phyloP scores from a whole-genome alignment of 1,140 invertebrate species.

The Drosophila azteca region DNA sequence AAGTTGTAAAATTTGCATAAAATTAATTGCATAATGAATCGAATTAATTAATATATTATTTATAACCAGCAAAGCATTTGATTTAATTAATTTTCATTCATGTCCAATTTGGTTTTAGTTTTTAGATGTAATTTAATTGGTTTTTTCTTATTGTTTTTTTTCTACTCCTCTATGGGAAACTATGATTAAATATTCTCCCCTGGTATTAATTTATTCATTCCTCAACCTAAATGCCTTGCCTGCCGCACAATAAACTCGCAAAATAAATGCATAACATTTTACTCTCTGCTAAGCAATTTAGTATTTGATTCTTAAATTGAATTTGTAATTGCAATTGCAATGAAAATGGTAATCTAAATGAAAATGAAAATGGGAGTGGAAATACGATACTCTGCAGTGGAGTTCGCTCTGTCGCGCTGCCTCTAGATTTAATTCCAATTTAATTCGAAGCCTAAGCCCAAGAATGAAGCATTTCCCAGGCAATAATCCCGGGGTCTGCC shows the following conservation, averaged over 20 bases:
- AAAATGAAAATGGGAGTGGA: constrained; percentile 14
- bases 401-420: constrained; percentile 71
- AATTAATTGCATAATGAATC: too few species aligned
- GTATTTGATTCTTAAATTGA: constrained; percentile 27
- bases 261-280: constrained; percentile 30
- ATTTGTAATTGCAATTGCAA: constrained; percentile 25
- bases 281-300: constrained; percentile 32
- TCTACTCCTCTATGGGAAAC: too few species aligned
- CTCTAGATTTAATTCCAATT: constrained; percentile 73
- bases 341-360: constrained; percentile 23
- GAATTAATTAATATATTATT: too few species aligned
- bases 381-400: too few species aligned
- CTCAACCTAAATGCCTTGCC: too few species aligned
- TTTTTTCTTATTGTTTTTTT: background rate
- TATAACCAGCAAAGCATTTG: too few species aligned
- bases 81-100: background rate
- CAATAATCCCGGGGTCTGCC: constrained; percentile 54
- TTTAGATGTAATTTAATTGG: too few species aligned
- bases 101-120: background rate
- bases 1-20: too few species aligned
- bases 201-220: constrained; percentile 33
- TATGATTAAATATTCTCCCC: constrained; percentile 16
- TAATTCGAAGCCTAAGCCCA: constrained; percentile 72
- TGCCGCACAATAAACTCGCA: constrained; percentile 7
- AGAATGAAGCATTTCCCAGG: constrained; percentile 44